Evolutionary conservation across 2,113 vertebrate species (phyloP), one percentile per base, ranked within the genome.

Genomic region (Poeciliopsis retropinna): DNA sequence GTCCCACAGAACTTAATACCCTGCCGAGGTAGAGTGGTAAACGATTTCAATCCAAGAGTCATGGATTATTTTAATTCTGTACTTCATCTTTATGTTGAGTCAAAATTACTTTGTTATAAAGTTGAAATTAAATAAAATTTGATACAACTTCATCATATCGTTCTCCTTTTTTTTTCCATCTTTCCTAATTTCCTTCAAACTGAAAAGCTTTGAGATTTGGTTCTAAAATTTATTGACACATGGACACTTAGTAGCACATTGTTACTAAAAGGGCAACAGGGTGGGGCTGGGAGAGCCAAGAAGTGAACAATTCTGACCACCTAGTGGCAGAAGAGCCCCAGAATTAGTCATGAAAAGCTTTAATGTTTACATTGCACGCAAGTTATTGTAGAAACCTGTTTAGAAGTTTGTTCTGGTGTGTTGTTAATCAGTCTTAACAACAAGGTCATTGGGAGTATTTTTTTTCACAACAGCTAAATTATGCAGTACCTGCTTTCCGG

Each of bases 301-400:
- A 51, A 67, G 19, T 80, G 72, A 77, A 31, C 54, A 41, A 60
- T 70, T 72, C 73, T 88, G 85, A 82, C 91, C 92, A 78, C 85
- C 93, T 92, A 85, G 92, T 92, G 93, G 91, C 60, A 60, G 14
- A 60, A 41, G 19, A 65, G 29, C 15, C 7, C 34, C 30, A 47
- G 1, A 79, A 14, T 67, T 8, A 22, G 0, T 30, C 27, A 39
- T 64, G 5, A 30, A 15, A 60, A 30, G 67, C 17, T 64, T 64
- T 31, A 64, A 22, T 63, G 9, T 64, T 32, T 32, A 32, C 3
- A 25, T 30, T 0, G 34, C 71, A 71, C 67, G n/a, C 70, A 25
- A 17, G 8, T 32, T 75, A 57, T 67, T 72, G 44, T n/a, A 66
- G 19, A 54, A 25, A 54, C 39, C 13, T 41, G 39, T 39, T 44